A percentile compares a stretch with the other conserved stretches of the same genome.
These are phyloP conservation scores for Pelobates fuscus DNA, from an alignment of 2,113 vertebrate genomes.

Conservation along the genomic window DNA sequence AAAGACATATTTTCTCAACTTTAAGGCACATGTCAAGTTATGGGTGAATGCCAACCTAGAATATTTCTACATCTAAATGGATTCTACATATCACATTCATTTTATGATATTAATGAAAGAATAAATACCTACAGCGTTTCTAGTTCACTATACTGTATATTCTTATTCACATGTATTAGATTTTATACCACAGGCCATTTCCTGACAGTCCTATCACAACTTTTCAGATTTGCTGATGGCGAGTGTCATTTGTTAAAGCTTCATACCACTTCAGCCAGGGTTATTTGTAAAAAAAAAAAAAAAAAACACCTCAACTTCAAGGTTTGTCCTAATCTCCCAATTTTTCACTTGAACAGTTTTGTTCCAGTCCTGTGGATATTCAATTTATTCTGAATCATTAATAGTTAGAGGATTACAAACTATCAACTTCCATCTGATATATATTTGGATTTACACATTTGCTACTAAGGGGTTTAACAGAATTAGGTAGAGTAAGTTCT, in stretches of 20 bases:
- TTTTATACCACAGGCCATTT: too few species aligned
- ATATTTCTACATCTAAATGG: too few species aligned
- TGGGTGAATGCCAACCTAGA: too few species aligned
- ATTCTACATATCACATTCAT: too few species aligned
- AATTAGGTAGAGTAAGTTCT: slow-evolving; percentile 29
- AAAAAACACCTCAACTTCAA: slow-evolving; percentile 27
- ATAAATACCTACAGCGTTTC: too few species aligned
- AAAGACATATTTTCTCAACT: too few species aligned
- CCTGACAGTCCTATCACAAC: not conserved
- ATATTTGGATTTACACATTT: slow-evolving; percentile 37
- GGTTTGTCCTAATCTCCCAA: slow-evolving; percentile 42
- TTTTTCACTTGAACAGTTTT: slow-evolving; percentile 42
- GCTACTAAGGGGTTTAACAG: slow-evolving; percentile 33
- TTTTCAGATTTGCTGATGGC: slow-evolving; percentile 33
- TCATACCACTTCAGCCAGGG: slow-evolving; percentile 25
- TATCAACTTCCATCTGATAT: slow-evolving; percentile 42
- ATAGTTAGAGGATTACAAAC: slow-evolving; percentile 39
- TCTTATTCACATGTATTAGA: too few species aligned
- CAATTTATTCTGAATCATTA: slow-evolving; percentile 47
- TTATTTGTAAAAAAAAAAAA: slow-evolving; percentile 38
- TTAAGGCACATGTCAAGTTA: too few species aligned
- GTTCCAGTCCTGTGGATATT: slow-evolving; percentile 44
- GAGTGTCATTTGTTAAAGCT: slow-evolving; percentile 34
- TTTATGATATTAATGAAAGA: too few species aligned
- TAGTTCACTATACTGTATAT: too few species aligned